Base-by-base conservation (phyloP, 2,888 invertebrate genomes). In the Serrognathus titanus region DNA sequence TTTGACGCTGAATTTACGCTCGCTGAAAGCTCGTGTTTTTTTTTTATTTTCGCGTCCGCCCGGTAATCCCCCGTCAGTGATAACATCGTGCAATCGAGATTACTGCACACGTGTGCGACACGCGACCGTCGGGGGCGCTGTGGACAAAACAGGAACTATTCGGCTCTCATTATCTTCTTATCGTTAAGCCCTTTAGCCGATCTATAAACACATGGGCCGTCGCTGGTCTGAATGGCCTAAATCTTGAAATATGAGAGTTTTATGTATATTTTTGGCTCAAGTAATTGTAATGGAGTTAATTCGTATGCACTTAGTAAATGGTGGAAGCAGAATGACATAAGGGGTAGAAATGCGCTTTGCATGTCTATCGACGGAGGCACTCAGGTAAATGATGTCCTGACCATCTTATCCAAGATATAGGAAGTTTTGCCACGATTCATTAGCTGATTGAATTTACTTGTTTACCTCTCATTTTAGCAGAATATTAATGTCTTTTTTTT, bases 131-230 rank as follows among this genome's bases (percentile, higher is more conserved):
- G 67, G 69, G 59, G 53, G 59, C 58, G 62, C 68, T 69, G 68
- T 58, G 69, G 70, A 67, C 66, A 64, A 64, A 61, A 65, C 62
- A 69, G 71, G 69, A 71, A 71, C 65, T 68, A 65, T 66, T 66
- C 63, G 62, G 62, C 62, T 67, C 70, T 71, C 72, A 71, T 73
- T 73, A 72, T 66, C 60, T 63, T 63, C 71, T 74, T 75, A 75
- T 75, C 75, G 58, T 31, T 66, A 69, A 72, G 66, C 69, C 66
- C 67, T 70, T 73, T 71, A 76, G 75, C 69, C 71, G 73, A 75
- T 76, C 75, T 72, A 69, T 70, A 75, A 76, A 76, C 75, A 75
- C 69, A 66, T 63, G 61, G 65, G 60, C 66, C 61, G 63, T 63
- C 63, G 24, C 4, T 31, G 63, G 59, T 54, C 60, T 65, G 57